These are phyloP conservation scores for Rhagium mordax DNA, from an alignment of 2,888 invertebrate genomes.

Conservation along the genomic window DNA sequence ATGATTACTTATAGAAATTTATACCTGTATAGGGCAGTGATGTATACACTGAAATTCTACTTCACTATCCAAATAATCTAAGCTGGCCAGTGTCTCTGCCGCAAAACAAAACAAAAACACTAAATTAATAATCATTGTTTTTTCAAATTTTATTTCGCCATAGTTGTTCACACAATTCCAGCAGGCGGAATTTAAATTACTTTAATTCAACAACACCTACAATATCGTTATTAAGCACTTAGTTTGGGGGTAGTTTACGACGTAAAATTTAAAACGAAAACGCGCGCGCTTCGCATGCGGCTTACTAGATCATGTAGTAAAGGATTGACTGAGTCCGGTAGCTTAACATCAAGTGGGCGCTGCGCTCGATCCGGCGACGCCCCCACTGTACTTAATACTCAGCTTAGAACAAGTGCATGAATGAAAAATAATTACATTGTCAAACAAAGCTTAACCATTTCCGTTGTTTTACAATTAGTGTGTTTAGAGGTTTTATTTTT, in stretches of 20 bases:
- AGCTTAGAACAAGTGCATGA: conserved; percentile 29
- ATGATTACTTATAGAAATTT: not conserved
- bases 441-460: conserved; percentile 36
- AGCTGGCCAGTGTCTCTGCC: conserved; percentile 22
- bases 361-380: conserved; percentile 19
- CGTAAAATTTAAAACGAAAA: conserved; percentile 17
- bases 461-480: conserved; percentile 26
- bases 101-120: conserved; percentile 29
- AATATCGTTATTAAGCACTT: not conserved
- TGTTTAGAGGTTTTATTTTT: conserved; percentile 18
- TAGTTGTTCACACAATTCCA: not conserved
- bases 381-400: conserved; percentile 20
- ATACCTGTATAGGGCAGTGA: conserved; percentile 64
- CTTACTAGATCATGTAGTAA: conserved; percentile 16
- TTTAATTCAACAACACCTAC: conserved; percentile 1
- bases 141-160: not conserved
- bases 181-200: not conserved
- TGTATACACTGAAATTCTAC: conserved; percentile 63
- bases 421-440: conserved; percentile 34
- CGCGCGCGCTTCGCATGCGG: conserved; percentile 12
- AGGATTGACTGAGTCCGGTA: conserved; percentile 32
- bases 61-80: conserved; percentile 50
- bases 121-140: conserved; percentile 19
- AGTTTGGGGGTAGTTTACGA: not conserved
- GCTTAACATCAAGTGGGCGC: conserved; percentile 31